Base-by-base conservation (phyloP, 1,140 invertebrate genomes). In the Camponotus floridanus region DNA sequence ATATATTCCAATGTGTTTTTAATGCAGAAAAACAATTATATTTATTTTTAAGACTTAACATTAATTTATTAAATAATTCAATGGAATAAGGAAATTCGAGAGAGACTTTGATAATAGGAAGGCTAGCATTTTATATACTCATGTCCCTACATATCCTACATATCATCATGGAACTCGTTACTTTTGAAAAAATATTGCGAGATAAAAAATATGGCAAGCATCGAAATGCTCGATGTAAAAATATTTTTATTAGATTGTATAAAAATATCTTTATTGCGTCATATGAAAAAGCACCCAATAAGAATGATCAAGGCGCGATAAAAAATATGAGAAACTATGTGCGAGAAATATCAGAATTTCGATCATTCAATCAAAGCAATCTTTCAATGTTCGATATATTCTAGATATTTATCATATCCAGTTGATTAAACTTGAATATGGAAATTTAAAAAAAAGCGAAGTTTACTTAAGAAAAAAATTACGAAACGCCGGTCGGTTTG, bases 181-280 rank as follows among this genome's bases (percentile, higher is more conserved):
- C 15, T 45, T 33, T 21, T n/a, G 31, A 15, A 65, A 79, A 79
- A 51, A 68, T 68, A 55, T 67, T 31, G 62, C 62, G 15, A 51
- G 64, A 39, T 21, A 51, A 51, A 51, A 51, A 51, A 51, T 51
- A 51, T 51, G 15, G 15, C 48, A 26, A 33, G 45, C 31, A 26
- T 5, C 13, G 8, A 64, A 26, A 62, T 64, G 39, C 65, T 6
- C 21, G 51, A 33, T 67, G 15, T 80, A 70, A 80, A 80, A 42
- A 70, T 70, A 80, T 80, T 70, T 70, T 80, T 80, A 80, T 57
- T 80, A 31, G 21, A 2, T 11, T 48, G 15, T 31, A 59, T 42
- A 70, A 80, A 80, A 70, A 48, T 6, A 36, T 64, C 26, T 21
- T 39, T 61, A 61, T 76, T 39, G 55, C 21, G 1, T n/a, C n/a